phyloP scores from a whole-genome alignment of 2,797 vertebrate genomes.

The Leuciscus waleckii region DNA sequence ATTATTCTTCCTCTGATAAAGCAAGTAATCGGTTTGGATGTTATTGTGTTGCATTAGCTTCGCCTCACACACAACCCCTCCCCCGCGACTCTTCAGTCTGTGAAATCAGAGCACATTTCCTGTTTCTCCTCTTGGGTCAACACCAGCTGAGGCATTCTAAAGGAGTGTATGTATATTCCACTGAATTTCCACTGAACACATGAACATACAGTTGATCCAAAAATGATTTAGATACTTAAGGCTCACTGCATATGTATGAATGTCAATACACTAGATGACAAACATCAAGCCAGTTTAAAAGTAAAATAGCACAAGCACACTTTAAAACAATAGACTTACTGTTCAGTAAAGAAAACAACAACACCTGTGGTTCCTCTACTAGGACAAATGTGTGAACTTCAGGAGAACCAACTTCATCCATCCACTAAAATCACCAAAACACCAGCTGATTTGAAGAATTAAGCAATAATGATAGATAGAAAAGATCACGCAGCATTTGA shows the following conservation, averaged over 20 bases:
- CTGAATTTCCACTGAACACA: too few species aligned
- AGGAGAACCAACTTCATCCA: not conserved
- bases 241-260: not conserved
- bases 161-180: not conserved
- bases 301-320: not conserved
- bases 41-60: conserved; percentile 4
- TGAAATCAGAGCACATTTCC: not conserved
- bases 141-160: not conserved
- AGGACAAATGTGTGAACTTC: not conserved
- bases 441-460: not conserved
- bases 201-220: not conserved
- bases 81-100: not conserved
- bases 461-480: not conserved
- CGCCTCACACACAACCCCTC: not conserved
- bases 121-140: not conserved
- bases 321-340: not conserved
- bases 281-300: not conserved
- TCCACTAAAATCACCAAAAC: not conserved
- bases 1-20: not conserved
- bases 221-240: not conserved
- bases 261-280: not conserved
- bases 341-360: not conserved
- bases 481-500: not conserved
- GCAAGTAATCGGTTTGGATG: not conserved
- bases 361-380: not conserved